These are phyloP conservation scores for Pristionchus fissidentatus DNA, from an alignment of 2,888 invertebrate genomes.

Conservation along the genomic window DNA sequence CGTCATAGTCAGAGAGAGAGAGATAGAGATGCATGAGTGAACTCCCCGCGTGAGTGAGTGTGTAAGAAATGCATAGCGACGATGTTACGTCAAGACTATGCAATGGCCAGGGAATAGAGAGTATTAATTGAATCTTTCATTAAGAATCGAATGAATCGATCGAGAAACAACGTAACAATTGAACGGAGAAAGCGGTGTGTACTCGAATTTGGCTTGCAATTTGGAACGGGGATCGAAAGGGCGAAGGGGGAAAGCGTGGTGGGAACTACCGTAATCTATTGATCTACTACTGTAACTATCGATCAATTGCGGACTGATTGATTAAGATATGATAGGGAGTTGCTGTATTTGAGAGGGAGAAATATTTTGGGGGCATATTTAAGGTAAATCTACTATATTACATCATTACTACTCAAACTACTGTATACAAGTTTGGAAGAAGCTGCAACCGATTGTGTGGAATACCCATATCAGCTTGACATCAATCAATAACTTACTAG, in stretches of 20 bases:
- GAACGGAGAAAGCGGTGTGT: not conserved
- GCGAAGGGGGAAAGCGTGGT: not conserved
- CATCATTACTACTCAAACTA: not conserved
- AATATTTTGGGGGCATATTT: not conserved
- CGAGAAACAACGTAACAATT: slow-evolving; percentile 2
- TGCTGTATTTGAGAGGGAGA: not conserved
- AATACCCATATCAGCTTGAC: too few species aligned
- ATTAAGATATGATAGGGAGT: not conserved
- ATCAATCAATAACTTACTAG: slow-evolving; percentile 14
- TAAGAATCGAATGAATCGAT: not conserved
- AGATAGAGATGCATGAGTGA: not conserved
- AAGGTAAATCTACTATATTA: not conserved
- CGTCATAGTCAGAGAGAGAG: not conserved
- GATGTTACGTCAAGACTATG: not conserved
- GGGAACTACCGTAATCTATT: not conserved
- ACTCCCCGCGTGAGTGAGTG: too few species aligned
- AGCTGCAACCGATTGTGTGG: not conserved
- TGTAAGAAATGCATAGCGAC: not conserved
- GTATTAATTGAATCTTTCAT: not conserved
- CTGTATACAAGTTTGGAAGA: not conserved
- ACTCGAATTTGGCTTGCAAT: slow-evolving; percentile 9
- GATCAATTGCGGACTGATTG: not conserved
- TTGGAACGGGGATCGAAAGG: slow-evolving; percentile 8
- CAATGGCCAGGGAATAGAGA: not conserved
- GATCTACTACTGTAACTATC: too few species aligned